Base-by-base conservation (phyloP, 2,888 invertebrate species). In the Scotopteryx bipunctaria region DNA sequence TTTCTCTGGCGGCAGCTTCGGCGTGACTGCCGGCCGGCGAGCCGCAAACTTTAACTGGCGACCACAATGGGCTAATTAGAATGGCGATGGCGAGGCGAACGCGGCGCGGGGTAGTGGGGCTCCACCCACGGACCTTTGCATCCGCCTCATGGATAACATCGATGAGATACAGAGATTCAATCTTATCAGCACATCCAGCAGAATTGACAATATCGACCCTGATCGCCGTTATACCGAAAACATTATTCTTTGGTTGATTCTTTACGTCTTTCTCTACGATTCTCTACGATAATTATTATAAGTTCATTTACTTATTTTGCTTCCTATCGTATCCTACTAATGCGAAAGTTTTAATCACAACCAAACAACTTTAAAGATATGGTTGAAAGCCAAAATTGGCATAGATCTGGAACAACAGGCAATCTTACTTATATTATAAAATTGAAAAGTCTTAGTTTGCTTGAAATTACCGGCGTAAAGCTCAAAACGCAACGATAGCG, bases 31-130 rank as follows among this genome's bases (percentile, higher is more conserved):
- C 83, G 80, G 83, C 81, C 81, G 78, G 82, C 78, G 75, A 76
- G 74, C 75, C 79, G 82, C 86, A 82, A 86, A 85, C 77, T 83
- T 82, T 74, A 76, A 81, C 82, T 76, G 38, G 73, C 83, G 75
- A 81, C 85, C 86, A 88, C 89, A 87, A 89, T 88, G 82, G 77
- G 83, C 85, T 89, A 87, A 88, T 90, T 90, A 88, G 89, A 88
- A 90, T 88, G 87, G 86, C 86, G 79, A 90, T 88, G 87, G 86
- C 86, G 79, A 86, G 79, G 70, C 70, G 74, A 69, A 70, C 66
- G 81, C 70, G 75, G 78, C 52, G 81, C 71, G 84, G 77, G 74
- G 76, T 57, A 72, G 74, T 69, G 76, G 73, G 69, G 75, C 76
- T 81, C 81, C 86, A 83, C 89, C 89, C 87, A 88, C 88, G 78